A percentile compares a stretch with the other conserved stretches of the same genome.
These are phyloP conservation scores for Hormiphora californensis DNA, from an alignment of 37 sponge, comb jelly and placozoan genomes.

Conservation along the genomic window DNA sequence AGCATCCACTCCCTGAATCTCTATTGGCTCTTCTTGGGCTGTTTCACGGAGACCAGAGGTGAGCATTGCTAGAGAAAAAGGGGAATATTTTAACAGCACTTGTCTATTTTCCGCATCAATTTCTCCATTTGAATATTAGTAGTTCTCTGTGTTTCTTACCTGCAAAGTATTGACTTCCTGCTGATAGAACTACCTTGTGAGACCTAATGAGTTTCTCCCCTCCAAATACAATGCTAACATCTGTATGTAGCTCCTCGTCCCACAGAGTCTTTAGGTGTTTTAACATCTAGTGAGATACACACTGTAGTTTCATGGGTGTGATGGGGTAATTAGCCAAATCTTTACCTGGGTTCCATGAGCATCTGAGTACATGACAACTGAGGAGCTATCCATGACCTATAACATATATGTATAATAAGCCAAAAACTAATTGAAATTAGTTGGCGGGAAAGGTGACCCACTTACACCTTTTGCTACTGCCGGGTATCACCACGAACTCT, in stretches of 20 bases:
- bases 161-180: not conserved
- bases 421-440: no score
- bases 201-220: constrained; percentile 37
- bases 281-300: no score
- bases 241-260: constrained; percentile 32
- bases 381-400: no score
- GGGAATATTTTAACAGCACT: not conserved
- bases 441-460: no score
- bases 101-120: no score
- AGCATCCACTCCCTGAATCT: constrained; percentile 23
- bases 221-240: not conserved
- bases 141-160: not conserved
- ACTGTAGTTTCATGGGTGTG: no score
- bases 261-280: not conserved
- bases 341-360: no score
- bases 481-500: no score
- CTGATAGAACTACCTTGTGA: constrained; percentile 19
- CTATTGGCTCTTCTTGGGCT: constrained; percentile 31
- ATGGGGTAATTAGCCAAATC: no score
- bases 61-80: not conserved
- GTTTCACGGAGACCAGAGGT: constrained; percentile 24
- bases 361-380: no score
- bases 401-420: no score
- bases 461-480: no score
- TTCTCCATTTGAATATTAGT: not conserved